These are phyloP conservation scores for Volucella bombylans DNA, from an alignment of 2,888 invertebrate genomes.

Conservation along the genomic window DNA sequence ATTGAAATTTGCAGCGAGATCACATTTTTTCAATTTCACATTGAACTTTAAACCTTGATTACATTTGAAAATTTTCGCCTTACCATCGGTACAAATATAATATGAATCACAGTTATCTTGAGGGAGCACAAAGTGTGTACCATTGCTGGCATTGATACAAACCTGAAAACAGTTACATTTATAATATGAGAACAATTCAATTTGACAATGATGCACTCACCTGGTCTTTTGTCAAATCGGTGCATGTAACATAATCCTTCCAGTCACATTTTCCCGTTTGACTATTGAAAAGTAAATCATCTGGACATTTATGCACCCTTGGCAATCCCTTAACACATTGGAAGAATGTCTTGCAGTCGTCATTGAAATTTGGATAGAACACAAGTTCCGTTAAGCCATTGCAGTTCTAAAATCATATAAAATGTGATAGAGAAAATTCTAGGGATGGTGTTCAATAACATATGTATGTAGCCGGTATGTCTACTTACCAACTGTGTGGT, in stretches of 20 bases:
- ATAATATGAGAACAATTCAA: background rate
- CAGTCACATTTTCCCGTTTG: conserved; percentile 72
- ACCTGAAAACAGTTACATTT: background rate
- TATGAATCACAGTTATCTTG: conserved; percentile 75
- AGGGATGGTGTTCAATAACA: background rate
- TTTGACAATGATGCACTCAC: background rate
- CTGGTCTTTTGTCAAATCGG: conserved; percentile 4
- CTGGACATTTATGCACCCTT: conserved; percentile 75
- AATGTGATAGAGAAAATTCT: background rate
- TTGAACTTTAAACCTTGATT: conserved; percentile 41
- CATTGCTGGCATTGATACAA: conserved; percentile 59
- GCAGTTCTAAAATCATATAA: conserved; percentile 70
- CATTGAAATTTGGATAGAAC: conserved; percentile 75
- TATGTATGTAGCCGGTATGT: too few species aligned
- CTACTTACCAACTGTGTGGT: conserved; percentile 44
- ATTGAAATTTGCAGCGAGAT: conserved; percentile 52
- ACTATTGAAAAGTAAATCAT: conserved; percentile 75
- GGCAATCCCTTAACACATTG: conserved; percentile 75
- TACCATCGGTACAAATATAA: conserved; percentile 72
- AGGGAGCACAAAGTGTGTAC: conserved; percentile 66
- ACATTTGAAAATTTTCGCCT: conserved; percentile 24
- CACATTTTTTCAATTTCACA: conserved; percentile 35
- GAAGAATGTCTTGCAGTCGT: conserved; percentile 77
- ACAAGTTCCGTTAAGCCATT: conserved; percentile 61
- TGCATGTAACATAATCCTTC: conserved; percentile 63